A percentile compares a stretch with the other conserved stretches of the same genome.
These are phyloP conservation scores for Microcebus murinus DNA, from an alignment of 2,113 vertebrate species.

Conservation along the genomic window DNA sequence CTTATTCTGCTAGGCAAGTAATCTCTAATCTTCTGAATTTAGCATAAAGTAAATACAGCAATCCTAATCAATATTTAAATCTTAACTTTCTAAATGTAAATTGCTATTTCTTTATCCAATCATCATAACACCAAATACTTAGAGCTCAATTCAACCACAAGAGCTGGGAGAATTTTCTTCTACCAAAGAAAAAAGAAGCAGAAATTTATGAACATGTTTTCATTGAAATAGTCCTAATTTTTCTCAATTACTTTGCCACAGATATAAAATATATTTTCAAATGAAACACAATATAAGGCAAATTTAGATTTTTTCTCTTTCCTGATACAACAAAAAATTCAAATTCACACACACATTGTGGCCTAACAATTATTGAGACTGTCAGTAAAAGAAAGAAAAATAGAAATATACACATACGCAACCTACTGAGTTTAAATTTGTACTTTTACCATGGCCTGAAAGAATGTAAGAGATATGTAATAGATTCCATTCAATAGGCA, in stretches of 20 bases:
- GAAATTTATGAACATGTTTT: conserved; percentile 1
- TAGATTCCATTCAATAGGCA: background rate
- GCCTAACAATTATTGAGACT: background rate
- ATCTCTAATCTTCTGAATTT: background rate
- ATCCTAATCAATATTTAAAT: background rate
- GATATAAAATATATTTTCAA: background rate
- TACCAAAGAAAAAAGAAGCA: background rate
- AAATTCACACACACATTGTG: background rate
- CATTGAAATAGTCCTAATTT: background rate
- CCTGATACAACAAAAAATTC: background rate
- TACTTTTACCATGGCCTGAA: background rate
- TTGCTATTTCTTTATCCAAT: background rate
- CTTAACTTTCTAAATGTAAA: conserved; percentile 21
- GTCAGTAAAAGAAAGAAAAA: background rate
- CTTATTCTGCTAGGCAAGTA: background rate
- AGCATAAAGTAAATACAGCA: background rate
- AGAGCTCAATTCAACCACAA: background rate
- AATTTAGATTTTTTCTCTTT: background rate
- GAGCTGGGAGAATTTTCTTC: background rate
- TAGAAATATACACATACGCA: background rate
- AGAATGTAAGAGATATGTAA: background rate
- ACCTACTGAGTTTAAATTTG: background rate
- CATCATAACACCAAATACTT: background rate
- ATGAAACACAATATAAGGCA: background rate
- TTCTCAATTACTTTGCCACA: background rate